Evolutionary conservation across 2,797 vertebrate genomes (phyloP).

Genomic region (Nannoperca obscura): DNA sequence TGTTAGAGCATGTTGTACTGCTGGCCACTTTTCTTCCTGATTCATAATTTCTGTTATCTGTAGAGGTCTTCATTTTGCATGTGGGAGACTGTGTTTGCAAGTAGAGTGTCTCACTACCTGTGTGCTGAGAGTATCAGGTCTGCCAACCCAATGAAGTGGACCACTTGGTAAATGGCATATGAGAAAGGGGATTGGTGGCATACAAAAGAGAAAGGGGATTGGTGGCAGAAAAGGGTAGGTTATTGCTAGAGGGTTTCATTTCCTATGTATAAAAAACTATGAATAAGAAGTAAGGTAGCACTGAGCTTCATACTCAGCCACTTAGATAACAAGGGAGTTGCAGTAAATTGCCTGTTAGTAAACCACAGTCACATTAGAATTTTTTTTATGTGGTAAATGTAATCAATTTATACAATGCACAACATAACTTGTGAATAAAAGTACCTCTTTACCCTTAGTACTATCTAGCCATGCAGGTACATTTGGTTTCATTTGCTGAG

Average conservation of each 20-base stretch:
- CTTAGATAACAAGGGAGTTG: not conserved
- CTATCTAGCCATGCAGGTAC: not conserved
- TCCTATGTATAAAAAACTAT: slow-evolving; percentile 11
- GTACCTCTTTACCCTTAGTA: not conserved
- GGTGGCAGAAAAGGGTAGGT: slow-evolving; percentile 29
- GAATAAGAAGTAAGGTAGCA: slow-evolving; percentile 15
- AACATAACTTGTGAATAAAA: not conserved
- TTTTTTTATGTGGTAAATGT: not conserved
- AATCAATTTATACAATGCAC: not conserved
- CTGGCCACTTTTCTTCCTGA: slow-evolving; percentile 1
- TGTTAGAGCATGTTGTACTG: not conserved
- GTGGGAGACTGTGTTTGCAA: not conserved
- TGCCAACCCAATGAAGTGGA: slow-evolving; percentile 31
- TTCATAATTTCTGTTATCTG: not conserved
- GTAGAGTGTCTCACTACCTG: not conserved
- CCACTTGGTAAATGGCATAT: slow-evolving; percentile 37
- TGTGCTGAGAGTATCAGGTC: slow-evolving; percentile 26
- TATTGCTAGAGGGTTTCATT: slow-evolving; percentile 31
- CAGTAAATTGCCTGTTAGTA: not conserved
- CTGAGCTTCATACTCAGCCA: slow-evolving; percentile 13
- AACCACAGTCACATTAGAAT: not conserved
- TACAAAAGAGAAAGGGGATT: slow-evolving; percentile 28
- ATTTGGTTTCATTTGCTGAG: not conserved
- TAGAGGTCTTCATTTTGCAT: not conserved
- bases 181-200: slow-evolving; percentile 35